phyloP scores from a whole-genome alignment of 2,797 vertebrate species.

The Holocentrus rufus region DNA sequence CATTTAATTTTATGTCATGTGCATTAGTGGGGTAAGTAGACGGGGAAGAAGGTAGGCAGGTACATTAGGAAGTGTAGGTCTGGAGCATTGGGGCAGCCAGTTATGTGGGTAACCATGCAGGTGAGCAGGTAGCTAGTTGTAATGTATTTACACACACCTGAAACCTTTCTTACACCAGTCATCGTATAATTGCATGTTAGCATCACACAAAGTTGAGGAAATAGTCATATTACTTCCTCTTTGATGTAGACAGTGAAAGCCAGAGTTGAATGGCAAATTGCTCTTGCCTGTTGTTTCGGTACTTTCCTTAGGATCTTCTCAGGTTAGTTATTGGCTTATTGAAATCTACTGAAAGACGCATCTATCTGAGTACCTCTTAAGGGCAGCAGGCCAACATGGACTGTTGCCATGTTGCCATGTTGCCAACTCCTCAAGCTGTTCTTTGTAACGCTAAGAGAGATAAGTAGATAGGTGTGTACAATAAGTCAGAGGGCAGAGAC shows the following conservation, averaged over 20 bases:
- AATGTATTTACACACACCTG: neutral
- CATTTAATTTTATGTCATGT: neutral
- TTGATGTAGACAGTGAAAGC: neutral
- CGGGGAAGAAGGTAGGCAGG: neutral
- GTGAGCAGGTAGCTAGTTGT: neutral
- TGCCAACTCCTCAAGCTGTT: conserved; percentile 11
- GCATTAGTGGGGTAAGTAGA: neutral
- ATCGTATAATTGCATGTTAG: conserved; percentile 7
- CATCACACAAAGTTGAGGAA: conserved; percentile 2
- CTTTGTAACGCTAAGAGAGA: neutral
- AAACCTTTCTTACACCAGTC: neutral
- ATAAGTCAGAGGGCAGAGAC: conserved; percentile 7
- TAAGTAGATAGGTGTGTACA: neutral
- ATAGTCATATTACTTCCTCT: conserved; percentile 9
- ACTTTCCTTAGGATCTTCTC: conserved; percentile 26
- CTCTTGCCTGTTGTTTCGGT: conserved; percentile 36
- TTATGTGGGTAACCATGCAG: neutral
- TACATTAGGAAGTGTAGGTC: neutral
- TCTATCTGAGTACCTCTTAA: conserved; percentile 50
- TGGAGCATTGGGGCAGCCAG: neutral
- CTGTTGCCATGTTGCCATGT: no score
- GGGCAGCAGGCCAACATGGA: conserved; percentile 46
- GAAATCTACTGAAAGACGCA: conserved; percentile 51
- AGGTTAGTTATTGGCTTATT: conserved; percentile 45
- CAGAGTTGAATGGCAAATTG: neutral